Conservation (phyloP, 2,797 vertebrate genomes). For the Pseudotriccus pelzelni region DNA sequence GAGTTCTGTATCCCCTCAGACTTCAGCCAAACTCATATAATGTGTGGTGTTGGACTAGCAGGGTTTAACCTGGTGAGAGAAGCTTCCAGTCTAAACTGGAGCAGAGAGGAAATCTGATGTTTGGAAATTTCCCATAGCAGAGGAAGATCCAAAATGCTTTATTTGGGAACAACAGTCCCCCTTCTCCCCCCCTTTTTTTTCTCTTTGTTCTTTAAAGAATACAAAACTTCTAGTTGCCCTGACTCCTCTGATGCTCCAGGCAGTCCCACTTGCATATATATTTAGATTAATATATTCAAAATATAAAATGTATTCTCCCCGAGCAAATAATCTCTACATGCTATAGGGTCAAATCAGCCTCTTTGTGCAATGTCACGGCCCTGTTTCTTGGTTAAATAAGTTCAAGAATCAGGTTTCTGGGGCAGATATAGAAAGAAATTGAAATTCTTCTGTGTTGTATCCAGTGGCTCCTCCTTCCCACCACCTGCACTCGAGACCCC, state of each 20-base stretch:
- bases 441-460: background rate
- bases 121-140: background rate
- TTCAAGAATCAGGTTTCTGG: conserved; percentile 62
- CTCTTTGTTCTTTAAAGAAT: background rate
- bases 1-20: background rate
- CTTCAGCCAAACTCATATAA: accelerated
- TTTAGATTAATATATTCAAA: conserved; percentile 13
- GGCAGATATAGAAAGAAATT: background rate
- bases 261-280: background rate
- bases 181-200: accelerated
- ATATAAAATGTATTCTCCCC: background rate
- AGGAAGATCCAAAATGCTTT: background rate
- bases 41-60: background rate
- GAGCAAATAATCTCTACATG: background rate
- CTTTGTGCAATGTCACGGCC: conserved; percentile 58
- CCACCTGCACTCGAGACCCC: background rate
- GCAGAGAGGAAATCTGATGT: background rate
- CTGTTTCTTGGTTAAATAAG: conserved; percentile 39
- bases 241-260: background rate
- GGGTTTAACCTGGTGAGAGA: background rate
- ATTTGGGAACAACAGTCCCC: background rate
- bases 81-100: background rate
- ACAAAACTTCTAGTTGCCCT: background rate
- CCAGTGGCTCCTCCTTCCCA: background rate
- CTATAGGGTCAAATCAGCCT: background rate